Conservation (phyloP, 2,113 vertebrate genomes). For the Pungitius pungitius region DNA sequence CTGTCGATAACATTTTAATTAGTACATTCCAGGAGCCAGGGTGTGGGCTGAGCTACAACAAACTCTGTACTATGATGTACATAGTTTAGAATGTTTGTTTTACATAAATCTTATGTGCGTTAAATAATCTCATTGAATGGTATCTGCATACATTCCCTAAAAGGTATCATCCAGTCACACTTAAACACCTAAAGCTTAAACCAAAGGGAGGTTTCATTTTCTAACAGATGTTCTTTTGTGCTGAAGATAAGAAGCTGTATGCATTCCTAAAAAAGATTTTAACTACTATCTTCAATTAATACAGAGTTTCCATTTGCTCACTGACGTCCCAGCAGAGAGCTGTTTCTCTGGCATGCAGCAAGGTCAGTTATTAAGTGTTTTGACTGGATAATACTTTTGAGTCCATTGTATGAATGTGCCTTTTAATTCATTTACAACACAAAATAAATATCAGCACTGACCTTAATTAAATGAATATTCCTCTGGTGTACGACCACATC, state of each 20-base stretch:
- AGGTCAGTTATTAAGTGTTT: conserved; percentile 12
- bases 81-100: conserved; percentile 32
- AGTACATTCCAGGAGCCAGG: conserved; percentile 52
- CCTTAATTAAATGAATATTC: conserved; percentile 52
- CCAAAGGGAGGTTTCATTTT: conserved; percentile 7
- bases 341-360: background rate
- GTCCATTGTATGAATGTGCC: conserved; percentile 68
- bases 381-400: conserved; percentile 59
- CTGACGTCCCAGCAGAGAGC: conserved; percentile 18
- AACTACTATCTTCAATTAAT: background rate
- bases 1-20: conserved; percentile 18
- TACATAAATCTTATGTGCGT: background rate
- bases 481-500: conserved; percentile 33
- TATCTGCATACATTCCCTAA: conserved; percentile 56
- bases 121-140: conserved; percentile 27
- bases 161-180: conserved; percentile 54
- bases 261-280: conserved; percentile 16
- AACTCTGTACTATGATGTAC: conserved; percentile 32
- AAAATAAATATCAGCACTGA: conserved; percentile 33
- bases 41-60: conserved; percentile 42
- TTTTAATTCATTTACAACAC: conserved; percentile 53
- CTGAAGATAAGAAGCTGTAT: conserved; percentile 9
- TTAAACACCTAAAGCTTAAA: conserved; percentile 3
- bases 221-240: conserved; percentile 12
- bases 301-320: conserved; percentile 52